A percentile compares a stretch with the other conserved stretches of the same genome.
These are phyloP conservation scores for Neocloeon triangulifer DNA, from an alignment of 1,140 invertebrate genomes.

Conservation along the genomic window DNA sequence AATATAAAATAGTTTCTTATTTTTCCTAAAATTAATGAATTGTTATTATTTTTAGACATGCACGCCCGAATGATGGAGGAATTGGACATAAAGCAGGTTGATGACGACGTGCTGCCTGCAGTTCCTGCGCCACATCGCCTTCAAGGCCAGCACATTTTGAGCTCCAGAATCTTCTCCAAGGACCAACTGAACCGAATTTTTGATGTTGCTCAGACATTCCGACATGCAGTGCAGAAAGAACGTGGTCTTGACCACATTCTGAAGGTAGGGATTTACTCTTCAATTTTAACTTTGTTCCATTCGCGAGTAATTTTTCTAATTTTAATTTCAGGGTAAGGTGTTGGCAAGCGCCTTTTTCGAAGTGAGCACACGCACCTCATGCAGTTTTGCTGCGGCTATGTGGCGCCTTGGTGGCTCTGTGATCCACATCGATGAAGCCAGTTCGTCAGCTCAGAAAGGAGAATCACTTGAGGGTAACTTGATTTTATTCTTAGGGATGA, in stretches of 20 bases:
- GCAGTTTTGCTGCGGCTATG: constrained; percentile 93
- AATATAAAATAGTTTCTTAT: too few species aligned
- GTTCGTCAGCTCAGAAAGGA: constrained; percentile 89
- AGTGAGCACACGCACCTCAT: constrained; percentile 85
- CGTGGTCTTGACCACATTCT: constrained; percentile 65
- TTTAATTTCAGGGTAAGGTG: constrained; percentile 49
- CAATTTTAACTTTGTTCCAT: too few species aligned
- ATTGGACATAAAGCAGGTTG: too few species aligned
- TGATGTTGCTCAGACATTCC: constrained; percentile 75
- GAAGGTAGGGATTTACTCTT: too few species aligned
- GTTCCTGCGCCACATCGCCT: constrained; percentile 25
- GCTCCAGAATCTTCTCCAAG: constrained; percentile 69
- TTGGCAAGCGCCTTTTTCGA: constrained; percentile 96
- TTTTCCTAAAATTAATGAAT: too few species aligned
- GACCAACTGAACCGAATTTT: constrained; percentile 85
- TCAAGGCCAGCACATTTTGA: constrained; percentile 57
- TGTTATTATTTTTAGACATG: too few species aligned
- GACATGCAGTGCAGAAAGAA: constrained; percentile 61
- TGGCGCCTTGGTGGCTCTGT: constrained; percentile 80
- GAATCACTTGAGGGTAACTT: constrained; percentile 69
- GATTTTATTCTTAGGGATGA: not conserved
- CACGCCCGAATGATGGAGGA: too few species aligned
- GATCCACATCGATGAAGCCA: constrained; percentile 66
- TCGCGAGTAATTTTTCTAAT: not conserved
- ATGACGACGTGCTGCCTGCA: constrained; percentile 9